These are phyloP conservation scores for Antechinus stuartii DNA, from an alignment of 2,113 vertebrate species.

Conservation along the genomic window DNA sequence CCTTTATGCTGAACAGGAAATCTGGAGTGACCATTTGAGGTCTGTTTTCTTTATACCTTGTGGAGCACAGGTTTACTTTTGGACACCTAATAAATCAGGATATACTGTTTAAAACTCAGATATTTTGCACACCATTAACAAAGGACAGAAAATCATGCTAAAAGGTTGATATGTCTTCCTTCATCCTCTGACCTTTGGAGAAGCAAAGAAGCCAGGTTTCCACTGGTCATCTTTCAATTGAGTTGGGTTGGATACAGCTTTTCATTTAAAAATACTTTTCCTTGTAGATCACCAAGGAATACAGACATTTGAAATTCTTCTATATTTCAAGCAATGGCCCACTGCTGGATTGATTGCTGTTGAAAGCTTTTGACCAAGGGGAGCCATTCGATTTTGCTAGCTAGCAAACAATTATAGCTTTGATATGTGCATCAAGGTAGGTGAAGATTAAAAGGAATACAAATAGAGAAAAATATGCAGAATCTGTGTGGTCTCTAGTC, in stretches of 20 bases:
- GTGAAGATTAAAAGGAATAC: slow-evolving; percentile 69
- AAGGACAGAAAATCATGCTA: slow-evolving; percentile 45
- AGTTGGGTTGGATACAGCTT: slow-evolving; percentile 17
- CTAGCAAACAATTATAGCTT: slow-evolving; percentile 71
- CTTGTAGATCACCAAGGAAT: slow-evolving; percentile 67
- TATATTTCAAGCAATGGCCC: slow-evolving; percentile 53
- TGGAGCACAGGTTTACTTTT: slow-evolving; percentile 81
- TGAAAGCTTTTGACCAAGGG: slow-evolving; percentile 73
- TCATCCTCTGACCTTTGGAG: slow-evolving; percentile 39
- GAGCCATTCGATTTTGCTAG: slow-evolving; percentile 70
- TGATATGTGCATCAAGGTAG: slow-evolving; percentile 66
- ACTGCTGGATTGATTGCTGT: slow-evolving; percentile 69
- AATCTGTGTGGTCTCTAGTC: slow-evolving; percentile 47
- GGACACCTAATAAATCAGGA: slow-evolving; percentile 88
- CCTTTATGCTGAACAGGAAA: slow-evolving; percentile 84
- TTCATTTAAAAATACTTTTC: slow-evolving; percentile 62
- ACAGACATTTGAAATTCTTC: slow-evolving; percentile 24
- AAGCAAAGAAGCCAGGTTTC: slow-evolving; percentile 44
- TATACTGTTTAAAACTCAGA: slow-evolving; percentile 82
- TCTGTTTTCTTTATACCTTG: slow-evolving; percentile 86
- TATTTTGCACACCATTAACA: slow-evolving; percentile 70
- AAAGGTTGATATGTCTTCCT: slow-evolving; percentile 13
- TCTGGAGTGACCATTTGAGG: slow-evolving; percentile 84
- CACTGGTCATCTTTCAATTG: slow-evolving; percentile 50
- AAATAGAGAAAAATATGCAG: slow-evolving; percentile 55